Base-by-base conservation (phyloP, 2,113 vertebrate species). In the Chaetorhynchus papuensis region DNA sequence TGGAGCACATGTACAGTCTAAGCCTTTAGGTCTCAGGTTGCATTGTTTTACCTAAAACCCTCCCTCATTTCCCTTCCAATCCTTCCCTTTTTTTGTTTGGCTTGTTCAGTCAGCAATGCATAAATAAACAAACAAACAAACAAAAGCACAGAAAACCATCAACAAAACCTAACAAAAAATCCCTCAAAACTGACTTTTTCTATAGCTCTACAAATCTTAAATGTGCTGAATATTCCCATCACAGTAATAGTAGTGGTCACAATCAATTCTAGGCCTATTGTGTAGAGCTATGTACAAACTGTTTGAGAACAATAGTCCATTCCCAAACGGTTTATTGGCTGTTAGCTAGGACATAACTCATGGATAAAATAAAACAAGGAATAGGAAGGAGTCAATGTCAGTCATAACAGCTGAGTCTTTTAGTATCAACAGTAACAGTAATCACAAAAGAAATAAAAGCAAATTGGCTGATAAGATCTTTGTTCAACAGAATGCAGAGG, bases 11-110 rank as follows among this genome's bases (percentile, higher is more conserved):
- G 7, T n/a, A 91, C 50, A 65, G 57, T 22, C 33, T 82, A 74
- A 93, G 13, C 23, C 64, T 54, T 60, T 68, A 22, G 60, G 24
- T 59, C 52, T 84, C 65, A 63, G 17, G 17, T 82, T 82, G 7
- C n/a, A 56, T 35, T 91, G n/a, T 87, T 81, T 53, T 39, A 81
- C 35, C 37, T 75, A 47, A 87, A 91, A 50, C 3, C 0, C 4
- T 5, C 6, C 42, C 17, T 10, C 1, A 1, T 23, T 15, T 13
- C 12, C 4, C 7, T 13, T n/a, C 35, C 1, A 0, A 9, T 11
- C 7, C 7, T 59, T 20, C 13, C 19, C 11, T 28, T 31, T 50
- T 71, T 52, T 56, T 52, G 9, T 59, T 88, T 86, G 7, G 2
- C 10, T 77, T 74, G 2, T 39, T 81, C 72, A 61, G 49, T 8